Evolutionary conservation across 2,797 vertebrate species (phyloP), one percentile per base, ranked within the genome.

Genomic region (Glossophaga mutica): DNA sequence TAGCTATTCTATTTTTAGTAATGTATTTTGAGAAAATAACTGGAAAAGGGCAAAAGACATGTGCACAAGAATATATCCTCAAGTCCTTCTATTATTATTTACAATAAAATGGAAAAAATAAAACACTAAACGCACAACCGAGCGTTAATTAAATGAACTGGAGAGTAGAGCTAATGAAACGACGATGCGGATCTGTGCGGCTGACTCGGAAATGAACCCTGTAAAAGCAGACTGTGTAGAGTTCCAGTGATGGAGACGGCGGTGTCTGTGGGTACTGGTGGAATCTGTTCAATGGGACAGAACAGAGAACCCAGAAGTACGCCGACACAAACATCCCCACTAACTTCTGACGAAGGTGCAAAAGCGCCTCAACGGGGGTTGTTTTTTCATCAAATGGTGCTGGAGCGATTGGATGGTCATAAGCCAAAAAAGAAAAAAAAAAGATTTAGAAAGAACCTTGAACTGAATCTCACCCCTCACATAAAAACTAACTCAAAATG

Each of bases 11-110:
- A 79, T 39, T 59, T 39, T 88, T 59, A 93, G 42, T 59, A 50
- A 79, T 22, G 93, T 77, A 57, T 70, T 50, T 77, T 46, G 67
- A 39, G 50, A 91, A 91, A 88, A 91, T 84, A 88, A 93, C 19
- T 74, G 19, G 15, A 59, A 73, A 84, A 91, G 37, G 32, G 9
- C 34, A 81, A 65, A 46, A 39, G 29, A 94, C 29, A 44, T 32
- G n/a, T 50, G 42, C 50, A 52, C 3, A 39, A 76, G 29, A 76
- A 71, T 67, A 18, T 42, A 42, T 67, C 21, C 37, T 65, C 79
- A 65, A 21, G 57, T 59, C 57, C 29, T 65, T 65, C 59, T 24
- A 46, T 26, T 44, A 52, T 76, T 55, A 93, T 44, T 86, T 79
- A 74, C 7, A 67, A 18, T 67, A 19, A n/a, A 74, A 42, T 62